phyloP scores from a whole-genome alignment of 2,888 invertebrate genomes.

The Agrochola lota region DNA sequence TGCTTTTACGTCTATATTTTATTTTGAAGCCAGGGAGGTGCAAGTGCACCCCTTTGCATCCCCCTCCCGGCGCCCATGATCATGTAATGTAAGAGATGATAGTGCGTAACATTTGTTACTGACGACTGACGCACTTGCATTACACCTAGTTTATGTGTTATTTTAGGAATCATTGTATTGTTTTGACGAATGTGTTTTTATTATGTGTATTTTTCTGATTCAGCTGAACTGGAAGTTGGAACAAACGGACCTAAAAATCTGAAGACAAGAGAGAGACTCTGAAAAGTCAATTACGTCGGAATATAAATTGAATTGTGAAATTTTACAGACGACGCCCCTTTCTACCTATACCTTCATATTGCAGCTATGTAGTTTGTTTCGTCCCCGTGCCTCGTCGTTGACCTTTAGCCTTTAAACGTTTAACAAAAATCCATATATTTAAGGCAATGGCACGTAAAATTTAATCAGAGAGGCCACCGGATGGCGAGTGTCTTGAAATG shows the following conservation, averaged over 20 bases:
- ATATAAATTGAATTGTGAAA: conserved; percentile 18
- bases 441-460: too few relatives aligned
- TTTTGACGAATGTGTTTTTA: neutral
- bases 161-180: neutral
- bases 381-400: conserved; percentile 21
- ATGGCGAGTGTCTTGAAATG: too few relatives aligned
- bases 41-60: too few relatives aligned
- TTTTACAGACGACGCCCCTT: neutral
- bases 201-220: neutral
- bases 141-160: neutral
- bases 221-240: neutral
- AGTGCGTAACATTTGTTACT: neutral
- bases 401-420: conserved; percentile 24
- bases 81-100: conserved; percentile 3
- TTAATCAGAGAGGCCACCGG: too few relatives aligned
- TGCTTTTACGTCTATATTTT: too few relatives aligned
- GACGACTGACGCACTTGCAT: conserved; percentile 1
- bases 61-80: too few relatives aligned
- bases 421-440: neutral
- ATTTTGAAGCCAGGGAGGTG: too few relatives aligned
- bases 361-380: conserved; percentile 16
- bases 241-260: neutral
- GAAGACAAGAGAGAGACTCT: neutral
- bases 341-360: neutral
- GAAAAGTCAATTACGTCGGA: neutral